Evolutionary conservation across 2,888 invertebrate genomes (phyloP).

Genomic region (Andrena fulva): DNA sequence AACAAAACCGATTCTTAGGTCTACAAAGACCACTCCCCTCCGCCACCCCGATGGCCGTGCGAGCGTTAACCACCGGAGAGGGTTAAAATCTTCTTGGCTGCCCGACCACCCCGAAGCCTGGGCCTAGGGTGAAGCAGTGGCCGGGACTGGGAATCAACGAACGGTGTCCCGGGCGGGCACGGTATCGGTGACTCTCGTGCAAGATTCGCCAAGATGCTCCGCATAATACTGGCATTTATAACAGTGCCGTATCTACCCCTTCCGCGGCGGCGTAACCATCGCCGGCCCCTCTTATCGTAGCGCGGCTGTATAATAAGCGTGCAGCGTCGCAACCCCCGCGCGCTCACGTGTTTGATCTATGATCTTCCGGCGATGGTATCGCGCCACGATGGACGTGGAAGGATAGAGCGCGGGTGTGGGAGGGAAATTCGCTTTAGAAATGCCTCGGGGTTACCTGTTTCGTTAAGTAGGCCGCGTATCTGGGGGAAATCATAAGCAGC

Average conservation of each 20-base stretch:
- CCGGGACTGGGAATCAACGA: constrained; percentile 41
- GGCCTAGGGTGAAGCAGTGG: background rate
- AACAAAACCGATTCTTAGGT: too few relatives aligned
- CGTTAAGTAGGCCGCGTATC: constrained; percentile 49
- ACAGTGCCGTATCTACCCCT: constrained; percentile 84
- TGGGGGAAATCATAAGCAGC: constrained; percentile 47
- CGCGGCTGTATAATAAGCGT: constrained; percentile 84
- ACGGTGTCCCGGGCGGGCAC: constrained; percentile 29
- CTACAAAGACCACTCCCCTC: too few relatives aligned
- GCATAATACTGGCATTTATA: constrained; percentile 85
- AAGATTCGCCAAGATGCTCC: constrained; percentile 75
- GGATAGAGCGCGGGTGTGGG: constrained; percentile 27
- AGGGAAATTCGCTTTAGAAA: constrained; percentile 48
- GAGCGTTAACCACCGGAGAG: too few relatives aligned
- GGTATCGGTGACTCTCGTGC: constrained; percentile 62
- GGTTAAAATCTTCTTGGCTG: too few relatives aligned
- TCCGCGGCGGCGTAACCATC: constrained; percentile 77
- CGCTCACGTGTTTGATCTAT: constrained; percentile 83
- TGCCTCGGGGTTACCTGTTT: constrained; percentile 42
- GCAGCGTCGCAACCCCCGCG: constrained; percentile 78
- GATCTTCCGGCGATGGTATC: constrained; percentile 82
- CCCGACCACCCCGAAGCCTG: too few relatives aligned
- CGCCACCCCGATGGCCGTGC: too few relatives aligned
- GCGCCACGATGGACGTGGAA: constrained; percentile 59
- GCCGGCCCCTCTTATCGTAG: constrained; percentile 75